Conservation (phyloP, 1,140 invertebrate genomes). For the Microplitis demolitor region DNA sequence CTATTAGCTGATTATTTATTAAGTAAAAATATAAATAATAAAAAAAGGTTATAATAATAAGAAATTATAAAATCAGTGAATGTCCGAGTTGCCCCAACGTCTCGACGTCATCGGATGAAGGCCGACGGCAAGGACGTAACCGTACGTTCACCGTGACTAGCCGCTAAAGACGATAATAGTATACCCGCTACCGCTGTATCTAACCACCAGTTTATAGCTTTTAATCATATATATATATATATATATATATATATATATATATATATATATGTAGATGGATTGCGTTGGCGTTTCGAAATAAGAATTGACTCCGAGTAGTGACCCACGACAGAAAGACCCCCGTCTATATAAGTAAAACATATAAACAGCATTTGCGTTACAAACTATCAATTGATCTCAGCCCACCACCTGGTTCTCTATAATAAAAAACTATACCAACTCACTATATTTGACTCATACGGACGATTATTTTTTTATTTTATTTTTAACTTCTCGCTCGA, state of each 20-base stretch:
- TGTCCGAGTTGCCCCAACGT: constrained; percentile 15
- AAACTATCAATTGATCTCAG: constrained; percentile 2
- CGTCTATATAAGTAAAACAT: neutral
- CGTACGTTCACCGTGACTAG: constrained; percentile 38
- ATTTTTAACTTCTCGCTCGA: constrained; percentile 12
- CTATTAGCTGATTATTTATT: constrained; percentile 6
- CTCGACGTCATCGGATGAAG: constrained; percentile 28
- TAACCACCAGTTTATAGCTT: neutral
- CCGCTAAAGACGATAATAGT: constrained; percentile 26
- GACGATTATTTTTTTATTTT: constrained; percentile 19
- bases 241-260: neutral
- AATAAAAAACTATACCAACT: neutral
- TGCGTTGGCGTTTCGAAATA: constrained; percentile 14
- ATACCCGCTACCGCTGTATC: constrained; percentile 2
- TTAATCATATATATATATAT: too few relatives aligned
- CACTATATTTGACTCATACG: constrained; percentile 18
- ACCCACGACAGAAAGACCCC: neutral
- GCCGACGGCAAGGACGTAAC: constrained; percentile 35
- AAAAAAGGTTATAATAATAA: constrained; percentile 15
- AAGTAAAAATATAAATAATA: neutral
- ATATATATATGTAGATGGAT: neutral
- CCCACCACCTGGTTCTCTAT: neutral
- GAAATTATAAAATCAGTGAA: constrained; percentile 19
- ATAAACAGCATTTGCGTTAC: too few relatives aligned
- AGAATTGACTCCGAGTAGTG: constrained; percentile 4